A percentile compares a stretch with the other conserved stretches of the same genome.
These are phyloP conservation scores for Archaeoteleia sp. DNA, from an alignment of 2,888 invertebrate species.

Conservation along the genomic window DNA sequence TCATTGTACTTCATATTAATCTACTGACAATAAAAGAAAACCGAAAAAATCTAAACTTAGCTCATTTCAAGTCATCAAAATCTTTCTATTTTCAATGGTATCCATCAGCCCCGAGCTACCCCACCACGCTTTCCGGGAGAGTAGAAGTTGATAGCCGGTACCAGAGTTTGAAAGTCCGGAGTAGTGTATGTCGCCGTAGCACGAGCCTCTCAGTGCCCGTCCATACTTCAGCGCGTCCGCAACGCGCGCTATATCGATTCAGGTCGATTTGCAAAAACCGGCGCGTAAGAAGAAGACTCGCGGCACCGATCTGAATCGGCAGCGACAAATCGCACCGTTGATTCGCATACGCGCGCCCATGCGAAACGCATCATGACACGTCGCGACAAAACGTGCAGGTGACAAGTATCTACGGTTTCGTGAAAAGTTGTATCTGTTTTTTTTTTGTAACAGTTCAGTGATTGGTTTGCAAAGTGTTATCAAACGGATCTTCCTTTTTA, in stretches of 20 bases:
- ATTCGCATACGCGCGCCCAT: constrained; percentile 17
- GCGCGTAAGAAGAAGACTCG: constrained; percentile 6
- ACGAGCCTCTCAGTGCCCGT: constrained; percentile 42
- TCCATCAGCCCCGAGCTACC: constrained; percentile 28
- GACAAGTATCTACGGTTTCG: constrained; percentile 16
- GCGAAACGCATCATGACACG: constrained; percentile 40
- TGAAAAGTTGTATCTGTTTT: not conserved
- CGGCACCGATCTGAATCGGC: not conserved
- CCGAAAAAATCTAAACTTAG: too few species aligned
- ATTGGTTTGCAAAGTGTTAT: constrained; percentile 33
- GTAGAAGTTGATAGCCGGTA: constrained; percentile 34
- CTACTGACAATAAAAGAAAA: too few species aligned
- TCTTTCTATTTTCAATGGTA: too few species aligned
- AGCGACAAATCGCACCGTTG: constrained; percentile 3
- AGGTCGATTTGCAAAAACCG: constrained; percentile 17
- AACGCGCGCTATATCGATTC: constrained; percentile 18
- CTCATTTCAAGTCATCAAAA: too few species aligned
- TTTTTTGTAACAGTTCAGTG: constrained; percentile 9
- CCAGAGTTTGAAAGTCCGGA: constrained; percentile 44
- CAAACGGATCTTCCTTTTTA: constrained; percentile 23
- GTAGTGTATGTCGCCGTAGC: constrained; percentile 43
- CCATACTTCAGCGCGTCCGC: constrained; percentile 39
- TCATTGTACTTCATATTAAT: too few species aligned
- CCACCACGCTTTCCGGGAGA: constrained; percentile 37
- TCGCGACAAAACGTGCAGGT: constrained; percentile 46